Conservation (phyloP, 2,888 invertebrate genomes). For the Mythimna ferrago region DNA sequence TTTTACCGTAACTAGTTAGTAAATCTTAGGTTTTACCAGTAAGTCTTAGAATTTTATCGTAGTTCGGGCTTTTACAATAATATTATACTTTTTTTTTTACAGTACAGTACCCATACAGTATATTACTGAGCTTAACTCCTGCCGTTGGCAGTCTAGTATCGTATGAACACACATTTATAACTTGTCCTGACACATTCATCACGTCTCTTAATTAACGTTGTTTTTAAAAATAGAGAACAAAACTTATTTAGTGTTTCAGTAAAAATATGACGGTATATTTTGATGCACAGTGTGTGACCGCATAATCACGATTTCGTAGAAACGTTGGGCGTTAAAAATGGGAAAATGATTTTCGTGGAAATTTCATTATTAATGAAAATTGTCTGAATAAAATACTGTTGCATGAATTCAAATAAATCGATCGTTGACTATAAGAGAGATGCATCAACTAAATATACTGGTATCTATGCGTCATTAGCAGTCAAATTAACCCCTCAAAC, state of each 20-base stretch:
- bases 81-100: background rate
- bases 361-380: too few species aligned
- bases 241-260: background rate
- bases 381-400: conserved; percentile 6
- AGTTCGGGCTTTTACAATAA: too few species aligned
- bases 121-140: conserved; percentile 2
- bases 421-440: background rate
- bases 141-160: conserved; percentile 18
- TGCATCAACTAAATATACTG: too few species aligned
- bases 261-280: background rate
- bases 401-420: background rate
- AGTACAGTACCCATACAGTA: background rate
- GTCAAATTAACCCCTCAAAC: too few species aligned
- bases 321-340: background rate
- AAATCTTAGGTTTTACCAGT: too few species aligned
- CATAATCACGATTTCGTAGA: background rate
- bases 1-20: too few species aligned
- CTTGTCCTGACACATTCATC: conserved; percentile 47
- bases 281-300: background rate
- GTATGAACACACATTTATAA: conserved; percentile 58
- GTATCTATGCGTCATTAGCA: too few species aligned
- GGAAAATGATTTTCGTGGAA: background rate
- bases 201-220: conserved; percentile 21
- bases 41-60: too few species aligned
- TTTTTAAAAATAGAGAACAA: background rate